Evolutionary conservation across 2,888 invertebrate genomes (phyloP).

Genomic region (Lypha dubia): DNA sequence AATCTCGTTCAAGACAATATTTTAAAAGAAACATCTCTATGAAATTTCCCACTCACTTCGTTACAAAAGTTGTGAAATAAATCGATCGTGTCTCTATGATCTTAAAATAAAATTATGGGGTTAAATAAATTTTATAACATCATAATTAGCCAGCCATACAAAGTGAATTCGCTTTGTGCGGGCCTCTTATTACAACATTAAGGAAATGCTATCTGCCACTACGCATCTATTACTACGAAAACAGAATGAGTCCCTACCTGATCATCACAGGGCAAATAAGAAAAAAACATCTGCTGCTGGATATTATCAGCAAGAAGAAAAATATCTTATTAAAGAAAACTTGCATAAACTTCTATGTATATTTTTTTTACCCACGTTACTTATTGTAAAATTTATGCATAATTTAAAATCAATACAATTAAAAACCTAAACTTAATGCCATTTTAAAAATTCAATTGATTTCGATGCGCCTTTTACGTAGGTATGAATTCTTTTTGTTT

Average conservation of each 20-base stretch:
- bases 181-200: background rate
- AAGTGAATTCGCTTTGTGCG: background rate
- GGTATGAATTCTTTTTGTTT: background rate
- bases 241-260: background rate
- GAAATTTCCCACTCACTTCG: too few species aligned
- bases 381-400: conserved; percentile 48
- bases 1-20: too few species aligned
- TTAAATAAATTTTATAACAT: too few species aligned
- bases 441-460: conserved; percentile 62
- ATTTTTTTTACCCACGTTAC: conserved; percentile 2
- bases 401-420: conserved; percentile 61
- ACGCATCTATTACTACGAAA: background rate
- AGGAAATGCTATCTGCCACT: background rate
- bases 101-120: too few species aligned
- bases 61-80: background rate
- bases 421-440: conserved; percentile 48
- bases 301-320: background rate
- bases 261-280: background rate
- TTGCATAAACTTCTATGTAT: background rate
- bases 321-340: background rate
- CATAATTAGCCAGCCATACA: background rate
- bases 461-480: conserved; percentile 40
- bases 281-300: conserved; percentile 7
- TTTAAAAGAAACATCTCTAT: too few species aligned
- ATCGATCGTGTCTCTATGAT: too few species aligned